Evolutionary conservation across 2,888 invertebrate genomes (phyloP).

Genomic region (Protodeltote pygarga): DNA sequence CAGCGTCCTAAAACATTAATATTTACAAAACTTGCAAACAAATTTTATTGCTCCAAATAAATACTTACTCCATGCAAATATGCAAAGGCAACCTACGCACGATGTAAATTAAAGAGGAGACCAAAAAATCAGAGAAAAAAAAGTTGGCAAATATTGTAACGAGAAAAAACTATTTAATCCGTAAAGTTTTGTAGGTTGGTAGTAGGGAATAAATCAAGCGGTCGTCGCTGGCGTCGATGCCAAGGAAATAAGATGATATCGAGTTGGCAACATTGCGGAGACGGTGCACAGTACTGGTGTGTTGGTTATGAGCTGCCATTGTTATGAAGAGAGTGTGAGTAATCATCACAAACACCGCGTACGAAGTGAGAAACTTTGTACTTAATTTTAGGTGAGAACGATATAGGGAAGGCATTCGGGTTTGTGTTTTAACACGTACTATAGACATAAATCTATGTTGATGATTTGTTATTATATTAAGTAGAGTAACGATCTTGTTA

Average conservation of each 20-base stretch:
- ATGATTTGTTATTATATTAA: too few species aligned
- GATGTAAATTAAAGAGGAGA: constrained; percentile 53
- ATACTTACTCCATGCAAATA: constrained; percentile 38
- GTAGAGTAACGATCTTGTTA: too few species aligned
- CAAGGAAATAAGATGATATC: constrained; percentile 85
- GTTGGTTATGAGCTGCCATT: constrained; percentile 43
- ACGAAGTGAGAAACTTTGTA: constrained; percentile 21
- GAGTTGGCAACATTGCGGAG: constrained; percentile 78
- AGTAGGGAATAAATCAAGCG: constrained; percentile 74
- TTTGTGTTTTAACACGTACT: too few species aligned
- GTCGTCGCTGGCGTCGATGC: constrained; percentile 79
- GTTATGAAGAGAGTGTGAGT: constrained; percentile 48
- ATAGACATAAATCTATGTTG: too few species aligned
- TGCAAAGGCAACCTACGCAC: constrained; percentile 47
- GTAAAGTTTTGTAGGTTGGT: constrained; percentile 84
- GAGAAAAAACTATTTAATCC: constrained; percentile 83
- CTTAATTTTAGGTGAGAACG: too few species aligned
- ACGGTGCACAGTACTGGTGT: constrained; percentile 42
- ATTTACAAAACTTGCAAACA: constrained; percentile 37
- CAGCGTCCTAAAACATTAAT: constrained; percentile 19
- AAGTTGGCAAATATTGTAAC: constrained; percentile 62
- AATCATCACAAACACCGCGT: constrained; percentile 15
- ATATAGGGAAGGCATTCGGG: too few species aligned
- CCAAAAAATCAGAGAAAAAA: constrained; percentile 50
- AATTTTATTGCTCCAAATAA: constrained; percentile 36